phyloP scores from a whole-genome alignment of 2,113 vertebrate genomes.

The Nematolebias whitei region DNA sequence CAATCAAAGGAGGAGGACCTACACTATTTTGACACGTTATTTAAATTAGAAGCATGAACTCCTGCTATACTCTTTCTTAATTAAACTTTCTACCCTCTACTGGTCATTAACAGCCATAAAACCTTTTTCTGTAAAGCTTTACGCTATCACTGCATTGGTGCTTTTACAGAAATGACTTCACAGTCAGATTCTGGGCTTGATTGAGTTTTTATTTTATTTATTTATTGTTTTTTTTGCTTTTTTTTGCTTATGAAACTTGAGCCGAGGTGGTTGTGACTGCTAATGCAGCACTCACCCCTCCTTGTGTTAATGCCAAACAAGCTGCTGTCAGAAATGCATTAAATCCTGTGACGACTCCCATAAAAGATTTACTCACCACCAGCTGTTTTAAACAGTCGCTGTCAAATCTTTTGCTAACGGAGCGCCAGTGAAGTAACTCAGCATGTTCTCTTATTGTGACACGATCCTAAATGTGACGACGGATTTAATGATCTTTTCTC shows the following conservation, averaged over 20 bases:
- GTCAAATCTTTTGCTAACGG: constrained; percentile 7
- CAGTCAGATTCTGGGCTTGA: neutral
- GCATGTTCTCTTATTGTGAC: constrained; percentile 13
- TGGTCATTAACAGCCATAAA: neutral
- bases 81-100: constrained; percentile 17
- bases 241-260: neutral
- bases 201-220: no score
- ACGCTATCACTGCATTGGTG: neutral
- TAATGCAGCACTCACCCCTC: neutral
- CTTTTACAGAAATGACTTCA: constrained; percentile 6
- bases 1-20: no score
- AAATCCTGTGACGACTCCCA: constrained; percentile 12
- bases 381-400: constrained; percentile 16
- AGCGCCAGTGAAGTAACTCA: neutral
- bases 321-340: constrained; percentile 17
- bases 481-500: constrained; percentile 22
- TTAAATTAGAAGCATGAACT: neutral
- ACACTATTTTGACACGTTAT: no score
- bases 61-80: neutral
- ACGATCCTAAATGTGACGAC: neutral
- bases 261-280: neutral
- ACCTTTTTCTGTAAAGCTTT: neutral
- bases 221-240: no score
- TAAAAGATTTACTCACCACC: constrained; percentile 1
- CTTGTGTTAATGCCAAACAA: constrained; percentile 25